Conservation (phyloP, 92 coral and sea anemone species). For the Chrysogorgia sp. region DNA sequence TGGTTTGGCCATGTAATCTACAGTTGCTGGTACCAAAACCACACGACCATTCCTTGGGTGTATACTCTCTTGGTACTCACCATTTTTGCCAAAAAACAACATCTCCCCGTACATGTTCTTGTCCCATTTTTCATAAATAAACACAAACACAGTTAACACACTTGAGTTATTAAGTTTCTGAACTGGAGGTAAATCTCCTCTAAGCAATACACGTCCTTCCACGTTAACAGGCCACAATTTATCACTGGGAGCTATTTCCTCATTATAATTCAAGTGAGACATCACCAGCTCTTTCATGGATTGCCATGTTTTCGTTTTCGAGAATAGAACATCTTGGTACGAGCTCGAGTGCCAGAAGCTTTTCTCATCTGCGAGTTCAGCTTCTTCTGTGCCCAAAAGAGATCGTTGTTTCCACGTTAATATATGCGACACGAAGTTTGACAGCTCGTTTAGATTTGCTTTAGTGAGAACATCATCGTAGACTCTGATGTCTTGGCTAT, state of each 20-base stretch:
- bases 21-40: conserved; percentile 60
- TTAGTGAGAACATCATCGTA: background rate
- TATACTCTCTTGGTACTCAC: conserved; percentile 66
- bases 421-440: background rate
- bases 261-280: background rate
- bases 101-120: conserved; percentile 76
- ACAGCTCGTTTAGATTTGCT: background rate
- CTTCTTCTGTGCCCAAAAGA: background rate
- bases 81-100: conserved; percentile 59
- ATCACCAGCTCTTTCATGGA: background rate
- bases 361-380: background rate
- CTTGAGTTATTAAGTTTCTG: background rate
- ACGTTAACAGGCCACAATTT: background rate
- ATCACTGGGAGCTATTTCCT: background rate
- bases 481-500: background rate
- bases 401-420: conserved; percentile 1
- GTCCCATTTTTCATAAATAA: conserved; percentile 60
- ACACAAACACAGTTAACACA: conserved; percentile 42
- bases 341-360: background rate
- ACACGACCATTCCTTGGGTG: conserved; percentile 70
- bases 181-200: background rate
- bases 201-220: background rate
- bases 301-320: background rate
- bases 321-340: background rate
- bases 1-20: conserved; percentile 63